Percentiles rank a stretch among this genome's conserved stretches.
Conservation (phyloP, 2,113 vertebrate species). For the Carassius auratus region DNA sequence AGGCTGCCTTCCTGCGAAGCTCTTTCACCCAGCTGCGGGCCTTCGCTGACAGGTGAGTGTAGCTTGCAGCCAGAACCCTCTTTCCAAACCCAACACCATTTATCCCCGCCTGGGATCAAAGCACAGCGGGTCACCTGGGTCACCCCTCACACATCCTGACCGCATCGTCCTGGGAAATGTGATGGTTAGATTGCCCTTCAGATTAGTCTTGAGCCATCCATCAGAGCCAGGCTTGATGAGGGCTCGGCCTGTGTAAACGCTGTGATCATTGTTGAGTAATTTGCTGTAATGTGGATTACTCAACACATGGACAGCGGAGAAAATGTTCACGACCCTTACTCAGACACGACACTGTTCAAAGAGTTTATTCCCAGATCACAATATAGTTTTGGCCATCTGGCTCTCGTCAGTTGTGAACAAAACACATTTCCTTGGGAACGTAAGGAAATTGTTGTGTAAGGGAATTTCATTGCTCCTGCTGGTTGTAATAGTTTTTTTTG, state of each 20-base stretch:
- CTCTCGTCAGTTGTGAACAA: conserved; percentile 50
- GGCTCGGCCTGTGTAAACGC: conserved; percentile 56
- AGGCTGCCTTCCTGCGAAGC: conserved; percentile 76
- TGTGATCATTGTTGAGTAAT: conserved; percentile 62
- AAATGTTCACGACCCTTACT: conserved; percentile 54
- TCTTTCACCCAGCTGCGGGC: conserved; percentile 73
- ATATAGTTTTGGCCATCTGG: conserved; percentile 57
- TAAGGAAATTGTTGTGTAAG: conserved; percentile 36
- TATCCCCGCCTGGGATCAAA: conserved; percentile 68
- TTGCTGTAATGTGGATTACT: conserved; percentile 66
- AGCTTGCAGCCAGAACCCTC: conserved; percentile 23
- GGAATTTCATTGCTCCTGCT: conserved; percentile 18
- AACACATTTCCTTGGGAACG: conserved; percentile 48
- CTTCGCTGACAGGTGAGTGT: conserved; percentile 72
- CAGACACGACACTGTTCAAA: conserved; percentile 63
- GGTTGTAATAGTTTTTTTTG: background rate
- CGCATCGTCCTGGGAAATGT: conserved; percentile 52
- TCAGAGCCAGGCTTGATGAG: conserved; percentile 61
- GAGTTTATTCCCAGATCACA: conserved; percentile 51
- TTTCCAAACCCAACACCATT: conserved; percentile 40
- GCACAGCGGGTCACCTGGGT: conserved; percentile 54
- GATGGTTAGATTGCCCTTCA: conserved; percentile 59
- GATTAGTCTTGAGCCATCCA: conserved; percentile 64
- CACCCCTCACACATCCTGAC: conserved; percentile 53
- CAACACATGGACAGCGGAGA: conserved; percentile 58